Evolutionary conservation across 2,113 vertebrate species (phyloP), one percentile per base, ranked within the genome.

Genomic region (Malurus melanocephalus): DNA sequence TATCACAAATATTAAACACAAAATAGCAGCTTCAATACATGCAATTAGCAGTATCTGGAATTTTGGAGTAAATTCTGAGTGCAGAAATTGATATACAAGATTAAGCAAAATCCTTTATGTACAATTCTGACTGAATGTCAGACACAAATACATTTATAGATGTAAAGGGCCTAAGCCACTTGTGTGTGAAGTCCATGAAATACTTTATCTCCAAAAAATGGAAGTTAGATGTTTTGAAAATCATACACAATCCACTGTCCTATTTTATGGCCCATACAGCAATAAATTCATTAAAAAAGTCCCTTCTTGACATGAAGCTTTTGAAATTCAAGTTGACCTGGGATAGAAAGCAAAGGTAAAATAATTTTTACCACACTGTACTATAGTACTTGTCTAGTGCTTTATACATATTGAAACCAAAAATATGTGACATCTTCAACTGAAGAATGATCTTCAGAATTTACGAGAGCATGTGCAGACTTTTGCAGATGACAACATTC

Each of bases 381-480:
- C 26, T 2, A 1, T 11, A 53, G 45, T 43, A 16, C 8, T 85
- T 72, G 13, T 52, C 53, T 48, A 42, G 13, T 32, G 32, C 6
- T 81, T 67, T 67, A 79, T 13, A 62, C 35, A 28, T 6, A 85
- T 33, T 43, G 27, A 74, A 84, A 56, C 5, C 4, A 66, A 43
- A 85, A 83, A 51, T 6, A n/a, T 0, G 1, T 35, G 30, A 40
- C 21, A 45, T 7, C 8, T 12, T 60, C 32, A 65, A 6, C 0
- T 65, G 38, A 86, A 85, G 11, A 80, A 33, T 40, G 26, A 62
- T 43, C 40, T 61, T 77, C 81, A 85, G 46, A 79, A 80, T 32
- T 35, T 24, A 32, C 1, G 5, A 69, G 6, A 78, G 35, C 28
- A 83, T 0, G 1, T 10, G 22, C 20, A 77, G 28, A 59, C 23